These are phyloP conservation scores for Malurus elegans DNA, from an alignment of 2,113 vertebrate species.

Conservation along the genomic window DNA sequence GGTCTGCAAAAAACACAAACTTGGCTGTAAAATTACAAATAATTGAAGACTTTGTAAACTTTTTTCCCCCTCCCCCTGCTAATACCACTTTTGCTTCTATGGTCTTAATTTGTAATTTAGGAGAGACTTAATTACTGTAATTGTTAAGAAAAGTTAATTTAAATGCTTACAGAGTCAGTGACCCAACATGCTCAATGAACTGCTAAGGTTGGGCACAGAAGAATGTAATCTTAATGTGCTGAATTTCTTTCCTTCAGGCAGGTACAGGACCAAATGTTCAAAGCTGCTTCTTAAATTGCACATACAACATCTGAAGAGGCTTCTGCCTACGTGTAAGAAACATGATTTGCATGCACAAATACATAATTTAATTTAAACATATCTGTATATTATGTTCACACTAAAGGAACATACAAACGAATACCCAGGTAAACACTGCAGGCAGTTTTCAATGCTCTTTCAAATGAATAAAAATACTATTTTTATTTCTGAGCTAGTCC, in stretches of 20 bases:
- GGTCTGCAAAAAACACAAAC: neutral
- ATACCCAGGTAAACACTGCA: neutral
- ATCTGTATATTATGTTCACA: neutral
- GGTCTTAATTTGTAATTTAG: slow-evolving; percentile 63
- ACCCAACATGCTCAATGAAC: slow-evolving; percentile 26
- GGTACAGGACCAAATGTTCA: slow-evolving; percentile 16
- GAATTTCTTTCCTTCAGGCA: slow-evolving; percentile 43
- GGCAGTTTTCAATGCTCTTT: neutral
- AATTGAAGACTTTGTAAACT: neutral
- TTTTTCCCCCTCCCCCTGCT: neutral
- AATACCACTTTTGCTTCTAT: slow-evolving; percentile 4
- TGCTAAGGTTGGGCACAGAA: slow-evolving; percentile 7
- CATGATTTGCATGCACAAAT: neutral
- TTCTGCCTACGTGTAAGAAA: slow-evolving; percentile 14
- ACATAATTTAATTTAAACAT: slow-evolving; percentile 6
- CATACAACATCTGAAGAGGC: slow-evolving; percentile 2
- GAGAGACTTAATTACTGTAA: slow-evolving; percentile 36
- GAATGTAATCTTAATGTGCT: neutral
- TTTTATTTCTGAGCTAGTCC: neutral
- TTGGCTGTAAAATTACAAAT: neutral
- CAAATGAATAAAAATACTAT: neutral
- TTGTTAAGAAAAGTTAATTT: slow-evolving; percentile 56
- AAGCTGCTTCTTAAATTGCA: slow-evolving; percentile 37
- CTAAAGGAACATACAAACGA: neutral
- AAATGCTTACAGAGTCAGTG: slow-evolving; percentile 31